Evolutionary conservation across 2,888 invertebrate species (phyloP).

Genomic region (Coleophora flavipennella): DNA sequence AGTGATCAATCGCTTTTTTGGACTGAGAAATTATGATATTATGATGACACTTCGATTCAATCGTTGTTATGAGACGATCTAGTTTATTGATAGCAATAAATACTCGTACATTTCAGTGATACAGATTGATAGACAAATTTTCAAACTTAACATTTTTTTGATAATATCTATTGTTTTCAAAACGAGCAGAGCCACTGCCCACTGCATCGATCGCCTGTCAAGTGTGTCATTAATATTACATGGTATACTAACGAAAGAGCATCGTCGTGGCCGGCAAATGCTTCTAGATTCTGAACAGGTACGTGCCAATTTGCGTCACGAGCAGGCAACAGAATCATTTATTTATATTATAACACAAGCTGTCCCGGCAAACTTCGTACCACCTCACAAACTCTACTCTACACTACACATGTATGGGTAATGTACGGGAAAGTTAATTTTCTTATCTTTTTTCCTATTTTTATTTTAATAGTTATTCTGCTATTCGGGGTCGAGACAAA

Average conservation of each 20-base stretch:
- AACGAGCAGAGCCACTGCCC: slow-evolving; percentile 4
- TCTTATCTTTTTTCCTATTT: too few species aligned
- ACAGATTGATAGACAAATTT: slow-evolving; percentile 1
- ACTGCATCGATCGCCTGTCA: slow-evolving; percentile 3
- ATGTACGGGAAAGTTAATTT: too few species aligned
- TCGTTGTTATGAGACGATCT: slow-evolving; percentile 1
- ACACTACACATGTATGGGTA: too few species aligned
- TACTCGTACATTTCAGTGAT: not conserved
- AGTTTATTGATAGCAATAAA: not conserved
- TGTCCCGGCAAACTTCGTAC: too few species aligned
- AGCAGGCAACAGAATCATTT: not conserved
- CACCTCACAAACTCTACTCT: too few species aligned
- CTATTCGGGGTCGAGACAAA: too few species aligned
- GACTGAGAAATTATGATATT: too few species aligned
- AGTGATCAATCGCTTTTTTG: too few species aligned
- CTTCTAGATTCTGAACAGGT: slow-evolving; percentile 7
- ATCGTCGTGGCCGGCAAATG: not conserved
- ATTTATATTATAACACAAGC: too few species aligned
- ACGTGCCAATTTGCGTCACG: slow-evolving; percentile 9
- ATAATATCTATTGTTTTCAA: slow-evolving; percentile 4
- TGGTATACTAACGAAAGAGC: slow-evolving; percentile 6
- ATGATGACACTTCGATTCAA: too few species aligned
- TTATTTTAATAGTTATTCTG: too few species aligned
- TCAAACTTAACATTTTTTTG: not conserved
- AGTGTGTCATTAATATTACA: slow-evolving; percentile 5